These are phyloP conservation scores for Anastrepha ludens DNA, from an alignment of 1,140 invertebrate genomes.

Conservation along the genomic window DNA sequence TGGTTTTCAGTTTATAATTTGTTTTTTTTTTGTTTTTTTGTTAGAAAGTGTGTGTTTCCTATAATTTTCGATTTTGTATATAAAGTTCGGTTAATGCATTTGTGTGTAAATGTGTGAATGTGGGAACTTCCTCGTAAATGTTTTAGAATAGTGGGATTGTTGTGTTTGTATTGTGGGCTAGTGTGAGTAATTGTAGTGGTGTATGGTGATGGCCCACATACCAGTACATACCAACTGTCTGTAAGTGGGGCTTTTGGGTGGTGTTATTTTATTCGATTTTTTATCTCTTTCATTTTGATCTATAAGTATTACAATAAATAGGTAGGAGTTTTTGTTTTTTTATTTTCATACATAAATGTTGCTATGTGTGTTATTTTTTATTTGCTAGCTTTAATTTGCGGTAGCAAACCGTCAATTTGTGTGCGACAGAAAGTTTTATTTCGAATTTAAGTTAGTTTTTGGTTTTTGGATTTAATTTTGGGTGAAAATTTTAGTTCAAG, in stretches of 20 bases:
- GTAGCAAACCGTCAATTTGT: background rate
- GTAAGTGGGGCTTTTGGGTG: background rate
- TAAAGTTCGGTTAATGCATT: background rate
- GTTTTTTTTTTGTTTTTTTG: background rate
- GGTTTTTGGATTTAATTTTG: background rate
- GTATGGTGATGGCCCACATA: background rate
- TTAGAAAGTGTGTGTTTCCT: background rate
- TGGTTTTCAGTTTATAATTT: background rate
- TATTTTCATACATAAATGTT: background rate
- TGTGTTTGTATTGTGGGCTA: conserved; percentile 13
- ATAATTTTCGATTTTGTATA: background rate
- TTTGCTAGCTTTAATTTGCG: background rate
- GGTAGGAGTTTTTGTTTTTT: background rate
- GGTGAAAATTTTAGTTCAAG: background rate
- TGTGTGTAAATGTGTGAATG: background rate
- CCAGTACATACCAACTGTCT: background rate
- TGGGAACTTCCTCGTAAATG: background rate
- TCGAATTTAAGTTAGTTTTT: background rate
- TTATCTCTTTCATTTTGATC: background rate
- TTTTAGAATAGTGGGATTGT: conserved; percentile 29
- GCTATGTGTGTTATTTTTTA: background rate
- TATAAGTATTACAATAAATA: background rate
- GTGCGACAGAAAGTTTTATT: no score
- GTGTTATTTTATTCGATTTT: background rate
- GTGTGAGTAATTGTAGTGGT: background rate